Conservation (phyloP, 2,113 vertebrate genomes). For the Halichoeres trimaculatus region DNA sequence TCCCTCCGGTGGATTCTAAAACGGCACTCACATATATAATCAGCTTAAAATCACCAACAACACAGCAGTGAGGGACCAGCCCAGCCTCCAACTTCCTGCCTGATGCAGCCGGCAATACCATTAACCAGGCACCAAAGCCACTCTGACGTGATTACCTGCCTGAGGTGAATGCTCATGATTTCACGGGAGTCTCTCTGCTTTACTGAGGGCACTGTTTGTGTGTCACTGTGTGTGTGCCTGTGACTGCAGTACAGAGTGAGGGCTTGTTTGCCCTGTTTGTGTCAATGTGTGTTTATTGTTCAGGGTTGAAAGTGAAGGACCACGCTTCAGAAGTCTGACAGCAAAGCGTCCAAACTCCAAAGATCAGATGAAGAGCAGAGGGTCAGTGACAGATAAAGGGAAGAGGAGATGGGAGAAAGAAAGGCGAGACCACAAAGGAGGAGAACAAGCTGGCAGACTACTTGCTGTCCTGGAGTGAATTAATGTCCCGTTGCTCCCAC, state of each 20-base stretch:
- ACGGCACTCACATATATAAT: conserved; percentile 18
- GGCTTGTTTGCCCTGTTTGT: conserved; percentile 11
- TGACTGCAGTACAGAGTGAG: conserved; percentile 27
- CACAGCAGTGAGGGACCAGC: conserved; percentile 14
- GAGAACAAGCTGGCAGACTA: conserved; percentile 51
- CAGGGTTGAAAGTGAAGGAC: conserved; percentile 46
- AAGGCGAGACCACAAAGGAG: conserved; percentile 37
- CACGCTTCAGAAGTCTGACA: conserved; percentile 18
- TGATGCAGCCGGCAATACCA: conserved; percentile 45
- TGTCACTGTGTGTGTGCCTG: background rate
- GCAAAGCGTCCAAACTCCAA: background rate
- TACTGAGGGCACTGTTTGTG: conserved; percentile 26
- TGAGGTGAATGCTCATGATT: conserved; percentile 57
- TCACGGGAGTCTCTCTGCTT: conserved; percentile 35
- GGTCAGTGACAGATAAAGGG: conserved; percentile 44
- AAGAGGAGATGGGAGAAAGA: conserved; percentile 11
- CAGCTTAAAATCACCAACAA: conserved; percentile 23
- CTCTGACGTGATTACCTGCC: conserved; percentile 55
- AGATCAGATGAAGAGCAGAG: conserved; percentile 45
- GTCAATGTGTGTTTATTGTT: conserved; percentile 39
- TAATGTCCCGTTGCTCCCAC: conserved; percentile 55
- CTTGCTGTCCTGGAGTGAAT: conserved; percentile 54
- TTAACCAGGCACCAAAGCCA: conserved; percentile 49
- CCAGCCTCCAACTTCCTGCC: conserved; percentile 24
- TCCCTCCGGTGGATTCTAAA: background rate